Base-by-base conservation (phyloP, 1,140 invertebrate species). In the Bombus balteatus region DNA sequence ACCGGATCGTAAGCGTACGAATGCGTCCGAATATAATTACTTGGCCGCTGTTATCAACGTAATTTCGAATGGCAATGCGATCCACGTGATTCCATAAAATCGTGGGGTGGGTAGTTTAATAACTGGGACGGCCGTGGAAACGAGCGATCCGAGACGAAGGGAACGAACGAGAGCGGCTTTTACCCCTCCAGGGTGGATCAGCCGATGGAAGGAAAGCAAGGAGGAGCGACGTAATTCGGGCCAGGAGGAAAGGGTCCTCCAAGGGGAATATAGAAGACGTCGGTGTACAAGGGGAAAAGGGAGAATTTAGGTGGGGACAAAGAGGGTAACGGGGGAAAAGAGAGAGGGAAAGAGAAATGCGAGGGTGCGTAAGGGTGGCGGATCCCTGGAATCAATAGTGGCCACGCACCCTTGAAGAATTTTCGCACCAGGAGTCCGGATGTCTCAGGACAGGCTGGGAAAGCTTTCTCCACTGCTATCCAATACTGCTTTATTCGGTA, bases 311-410 rank as follows among this genome's bases (percentile, higher is more conserved):
- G 77, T 82, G 80, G 72, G 85, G 76, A 75, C 68, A 77, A 81
- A 81, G 73, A 81, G 62, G 57, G 76, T 66, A 83, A 65, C n/a
- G 66, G 81, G 74, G 68, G 81, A 25, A 80, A 74, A 86, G 72
- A 84, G 83, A 86, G 59, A 74, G 37, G 75, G 87, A 88, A 76
- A 88, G 81, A 85, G 81, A 83, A 72, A 85, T 73, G 89, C 75
- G 84, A 86, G 89, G 89, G 90, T 90, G 91, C 91, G 89, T 92
- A 86, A 91, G 89, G 87, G 89, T 86, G 88, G 88, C 86, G 79
- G 85, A 91, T 91, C 75, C 85, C 83, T 88, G 90, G 91, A 93
- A 93, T 93, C 93, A 93, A 93, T 93, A 93, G 92, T 91, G 83
- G 87, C 91, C 86, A 92, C 92, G 92, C 89, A 93, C 91, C 92